Evolutionary conservation across 2,888 invertebrate species (phyloP).

Genomic region (Rutpela maculata): DNA sequence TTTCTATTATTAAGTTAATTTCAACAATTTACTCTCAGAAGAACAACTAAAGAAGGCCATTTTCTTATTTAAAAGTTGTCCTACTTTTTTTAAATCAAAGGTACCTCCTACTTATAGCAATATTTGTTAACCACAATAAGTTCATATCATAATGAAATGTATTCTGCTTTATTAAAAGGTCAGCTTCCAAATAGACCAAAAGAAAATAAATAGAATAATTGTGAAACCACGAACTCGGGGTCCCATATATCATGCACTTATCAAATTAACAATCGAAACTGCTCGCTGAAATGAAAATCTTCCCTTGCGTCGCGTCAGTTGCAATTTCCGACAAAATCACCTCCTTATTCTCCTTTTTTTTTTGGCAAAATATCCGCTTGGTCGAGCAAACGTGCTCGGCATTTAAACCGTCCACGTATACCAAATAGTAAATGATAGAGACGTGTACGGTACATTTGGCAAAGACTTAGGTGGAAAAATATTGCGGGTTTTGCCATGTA

Average conservation of each 20-base stretch:
- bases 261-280: slow-evolving; percentile 12
- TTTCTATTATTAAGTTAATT: too few relatives aligned
- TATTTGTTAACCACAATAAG: too few relatives aligned
- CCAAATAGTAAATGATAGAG: slow-evolving; percentile 3
- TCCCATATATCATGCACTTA: slow-evolving; percentile 8
- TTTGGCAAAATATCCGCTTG: background rate
- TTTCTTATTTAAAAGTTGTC: too few relatives aligned
- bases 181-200: background rate
- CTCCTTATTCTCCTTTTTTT: background rate
- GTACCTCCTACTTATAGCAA: too few relatives aligned
- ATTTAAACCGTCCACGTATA: background rate
- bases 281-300: background rate
- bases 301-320: slow-evolving; percentile 1
- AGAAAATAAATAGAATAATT: background rate
- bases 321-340: slow-evolving; percentile 9
- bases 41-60: too few relatives aligned
- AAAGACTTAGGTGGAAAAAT: slow-evolving; percentile 10
- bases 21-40: too few relatives aligned
- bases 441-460: slow-evolving; percentile 2
- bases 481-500: background rate
- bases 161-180: background rate
- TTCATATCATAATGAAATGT: background rate
- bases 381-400: background rate
- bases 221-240: background rate
- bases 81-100: too few relatives aligned